Evolutionary conservation across 2,113 vertebrate species (phyloP), one percentile per base, ranked within the genome.

Genomic region (Micromys minutus): DNA sequence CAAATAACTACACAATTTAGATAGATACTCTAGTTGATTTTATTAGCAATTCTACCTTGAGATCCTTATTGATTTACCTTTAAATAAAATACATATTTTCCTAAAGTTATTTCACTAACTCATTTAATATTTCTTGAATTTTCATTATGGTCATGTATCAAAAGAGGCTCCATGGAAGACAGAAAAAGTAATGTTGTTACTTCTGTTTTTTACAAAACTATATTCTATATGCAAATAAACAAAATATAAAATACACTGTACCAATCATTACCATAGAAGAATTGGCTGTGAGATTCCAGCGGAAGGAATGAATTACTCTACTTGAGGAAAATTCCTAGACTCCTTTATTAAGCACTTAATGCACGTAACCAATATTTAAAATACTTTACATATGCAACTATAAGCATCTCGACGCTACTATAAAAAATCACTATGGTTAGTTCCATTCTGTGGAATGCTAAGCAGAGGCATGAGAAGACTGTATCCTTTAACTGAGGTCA

Each of bases 21-120:
- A 86, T 94, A 93, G 77, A 16, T 19, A 87, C 26, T 39, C 76
- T 11, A 77, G n/a, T 34, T 65, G 61, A 84, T 90, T 94, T 96
- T 92, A 91, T 93, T 79, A 92, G 76, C 69, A 95, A 83, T 17
- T 76, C 92, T 65, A 92, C 72, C 45, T 94, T 85, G 31, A 34
- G 19, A 29, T 15, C 61, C 31, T 72, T 89, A 72, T 94, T 90
- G 89, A 95, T 76, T 85, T 34, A 94, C n/a, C 52, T 81, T 93
- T 92, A 93, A 93, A 75, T 93, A 76, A 94, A 89, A 63, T 76
- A 90, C 69, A 96, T 85, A 91, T 55, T 85, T 81, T 77, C 36
- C 61, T 85, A 63, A 5, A 57, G 34, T 19, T 96, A 61, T 81
- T 72, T 94, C 67, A 95, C 83, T 84, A 92, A 85, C 81, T 87